phyloP scores from a whole-genome alignment of 2,797 vertebrate species.

The Carcharodon carcharias region DNA sequence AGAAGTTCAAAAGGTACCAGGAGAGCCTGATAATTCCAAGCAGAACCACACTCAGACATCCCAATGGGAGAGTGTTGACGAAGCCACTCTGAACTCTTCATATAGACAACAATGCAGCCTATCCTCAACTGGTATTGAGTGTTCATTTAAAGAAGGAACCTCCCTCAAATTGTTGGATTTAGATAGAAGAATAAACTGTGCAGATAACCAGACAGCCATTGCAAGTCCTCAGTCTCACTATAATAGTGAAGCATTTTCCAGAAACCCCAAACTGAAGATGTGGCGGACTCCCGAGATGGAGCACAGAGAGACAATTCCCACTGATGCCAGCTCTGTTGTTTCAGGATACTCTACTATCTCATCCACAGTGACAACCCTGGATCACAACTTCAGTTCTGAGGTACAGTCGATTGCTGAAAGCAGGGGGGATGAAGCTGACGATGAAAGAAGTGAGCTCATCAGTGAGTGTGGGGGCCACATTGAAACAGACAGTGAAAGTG shows the following conservation, averaged over 20 bases:
- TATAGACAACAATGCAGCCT: background rate
- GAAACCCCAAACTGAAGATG: background rate
- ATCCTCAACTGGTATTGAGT: background rate
- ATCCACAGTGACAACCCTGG: constrained; percentile 61
- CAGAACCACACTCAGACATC: background rate
- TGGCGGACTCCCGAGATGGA: constrained; percentile 17
- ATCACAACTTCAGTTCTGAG: constrained; percentile 72
- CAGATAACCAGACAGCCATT: background rate
- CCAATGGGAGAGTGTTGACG: background rate
- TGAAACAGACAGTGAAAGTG: constrained; percentile 87
- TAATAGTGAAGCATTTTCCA: background rate
- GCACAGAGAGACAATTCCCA: constrained; percentile 55
- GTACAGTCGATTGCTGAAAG: constrained; percentile 62
- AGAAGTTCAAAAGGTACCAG: background rate
- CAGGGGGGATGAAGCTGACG: constrained; percentile 80
- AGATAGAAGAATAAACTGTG: background rate
- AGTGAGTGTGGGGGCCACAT: constrained; percentile 61
- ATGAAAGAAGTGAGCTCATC: constrained; percentile 84
- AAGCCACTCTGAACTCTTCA: background rate
- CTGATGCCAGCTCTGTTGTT: constrained; percentile 84
- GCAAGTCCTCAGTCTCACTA: background rate
- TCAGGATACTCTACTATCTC: constrained; percentile 92
- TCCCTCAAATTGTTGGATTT: background rate
- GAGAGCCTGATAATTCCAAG: background rate
- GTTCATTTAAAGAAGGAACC: background rate